phyloP scores from a whole-genome alignment of 2,888 invertebrate species.

The Anthrax anthrax region DNA sequence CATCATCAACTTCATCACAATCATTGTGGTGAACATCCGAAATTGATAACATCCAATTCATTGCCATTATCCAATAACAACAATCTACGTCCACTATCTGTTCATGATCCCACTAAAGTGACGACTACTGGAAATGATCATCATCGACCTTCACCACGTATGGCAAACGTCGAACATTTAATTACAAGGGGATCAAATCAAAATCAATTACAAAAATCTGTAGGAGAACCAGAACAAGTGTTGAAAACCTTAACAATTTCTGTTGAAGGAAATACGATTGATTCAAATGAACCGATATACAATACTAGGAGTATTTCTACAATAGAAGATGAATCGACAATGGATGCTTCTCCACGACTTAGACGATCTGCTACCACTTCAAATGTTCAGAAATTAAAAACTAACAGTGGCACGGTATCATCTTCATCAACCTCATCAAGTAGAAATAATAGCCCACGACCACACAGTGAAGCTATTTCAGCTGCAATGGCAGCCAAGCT shows the following conservation, averaged over 20 bases:
- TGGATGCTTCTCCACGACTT: constrained; percentile 11
- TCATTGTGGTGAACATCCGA: constrained; percentile 23
- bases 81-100: constrained; percentile 13
- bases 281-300: constrained; percentile 31
- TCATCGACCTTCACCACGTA: constrained; percentile 31
- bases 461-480: constrained; percentile 38
- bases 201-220: constrained; percentile 5
- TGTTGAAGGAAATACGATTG: constrained; percentile 20
- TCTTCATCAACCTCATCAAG: constrained; percentile 37
- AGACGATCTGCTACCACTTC: constrained; percentile 15
- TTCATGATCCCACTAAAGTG: constrained; percentile 15
- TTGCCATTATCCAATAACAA: constrained; percentile 21
- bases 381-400: constrained; percentile 18
- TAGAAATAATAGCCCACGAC: constrained; percentile 46
- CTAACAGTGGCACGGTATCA: constrained; percentile 25
- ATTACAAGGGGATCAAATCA: constrained; percentile 10
- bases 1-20: constrained; percentile 23
- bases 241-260: constrained; percentile 12
- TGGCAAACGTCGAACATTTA: constrained; percentile 38
- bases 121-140: constrained; percentile 21
- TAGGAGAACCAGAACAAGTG: constrained; percentile 15
- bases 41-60: constrained; percentile 28
- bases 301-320: constrained; percentile 12
- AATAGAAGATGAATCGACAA: constrained; percentile 9
- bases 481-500: constrained; percentile 25